Conservation (phyloP, 2,113 vertebrate species). For the Caranx ignobilis region DNA sequence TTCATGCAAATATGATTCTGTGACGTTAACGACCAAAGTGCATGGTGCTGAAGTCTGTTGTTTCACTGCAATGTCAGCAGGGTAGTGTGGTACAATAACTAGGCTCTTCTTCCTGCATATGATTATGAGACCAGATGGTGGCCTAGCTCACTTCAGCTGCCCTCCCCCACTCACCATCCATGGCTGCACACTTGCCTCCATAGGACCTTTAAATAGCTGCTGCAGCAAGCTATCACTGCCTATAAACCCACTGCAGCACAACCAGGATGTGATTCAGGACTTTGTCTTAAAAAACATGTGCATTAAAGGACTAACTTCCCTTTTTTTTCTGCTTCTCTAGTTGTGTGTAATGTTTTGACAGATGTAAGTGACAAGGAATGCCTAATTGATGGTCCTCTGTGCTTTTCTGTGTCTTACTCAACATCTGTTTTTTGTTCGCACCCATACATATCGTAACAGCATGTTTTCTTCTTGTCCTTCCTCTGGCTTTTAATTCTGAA, state of each 20-base stretch:
- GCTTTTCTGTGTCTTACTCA: neutral
- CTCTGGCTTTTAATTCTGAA: neutral
- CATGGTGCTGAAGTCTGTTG: neutral
- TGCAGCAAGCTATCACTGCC: conserved; percentile 29
- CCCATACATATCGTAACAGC: neutral
- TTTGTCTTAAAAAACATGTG: neutral
- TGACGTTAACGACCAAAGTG: neutral
- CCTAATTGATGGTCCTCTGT: neutral
- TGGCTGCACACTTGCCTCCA: conserved; percentile 44
- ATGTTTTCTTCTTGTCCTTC: neutral
- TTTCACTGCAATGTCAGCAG: conserved; percentile 16
- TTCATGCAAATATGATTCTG: neutral
- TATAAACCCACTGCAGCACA: neutral
- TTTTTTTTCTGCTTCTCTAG: too few species aligned
- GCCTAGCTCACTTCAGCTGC: conserved; percentile 42
- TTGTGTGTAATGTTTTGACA: neutral
- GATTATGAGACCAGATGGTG: conserved; percentile 77
- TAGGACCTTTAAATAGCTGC: conserved; percentile 50
- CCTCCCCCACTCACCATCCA: conserved; percentile 68
- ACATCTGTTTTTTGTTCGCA: neutral
- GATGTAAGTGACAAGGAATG: neutral
- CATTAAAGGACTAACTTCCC: neutral
- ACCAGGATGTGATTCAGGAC: neutral
- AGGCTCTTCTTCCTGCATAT: conserved; percentile 51
- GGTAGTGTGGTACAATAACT: conserved; percentile 37